Conservation (phyloP, 2,888 invertebrate species). For the Trichopria drosophilae region DNA sequence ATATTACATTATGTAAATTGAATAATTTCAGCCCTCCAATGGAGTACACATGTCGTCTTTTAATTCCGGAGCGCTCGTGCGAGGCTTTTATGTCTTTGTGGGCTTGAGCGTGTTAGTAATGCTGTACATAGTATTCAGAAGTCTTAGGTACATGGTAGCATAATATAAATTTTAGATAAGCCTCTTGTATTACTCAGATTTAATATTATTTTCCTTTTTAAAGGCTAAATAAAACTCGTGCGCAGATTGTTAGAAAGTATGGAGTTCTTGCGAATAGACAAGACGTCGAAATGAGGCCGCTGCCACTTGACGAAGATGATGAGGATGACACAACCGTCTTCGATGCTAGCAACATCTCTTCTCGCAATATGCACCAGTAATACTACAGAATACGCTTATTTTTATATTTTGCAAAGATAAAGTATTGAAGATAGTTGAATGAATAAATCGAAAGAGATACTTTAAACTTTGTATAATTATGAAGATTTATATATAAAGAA, state of each 20-base stretch:
- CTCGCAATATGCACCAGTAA: conserved; percentile 39
- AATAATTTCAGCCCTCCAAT: conserved; percentile 27
- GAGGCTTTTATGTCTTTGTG: conserved; percentile 55
- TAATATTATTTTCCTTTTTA: neutral
- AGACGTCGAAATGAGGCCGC: conserved; percentile 59
- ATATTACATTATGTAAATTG: too few species aligned
- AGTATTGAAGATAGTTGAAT: conserved; percentile 6
- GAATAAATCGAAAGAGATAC: conserved; percentile 14
- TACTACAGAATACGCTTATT: conserved; percentile 32
- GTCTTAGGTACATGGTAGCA: conserved; percentile 42
- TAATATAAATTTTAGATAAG: conserved; percentile 7
- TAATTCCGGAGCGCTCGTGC: conserved; percentile 51
- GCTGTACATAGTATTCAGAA: conserved; percentile 52
- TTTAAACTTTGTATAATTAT: conserved; percentile 13
- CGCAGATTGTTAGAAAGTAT: conserved; percentile 57
- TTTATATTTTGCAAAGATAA: conserved; percentile 18
- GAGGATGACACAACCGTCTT: conserved; percentile 59
- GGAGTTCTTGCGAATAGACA: conserved; percentile 57
- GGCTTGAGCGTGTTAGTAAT: conserved; percentile 54
- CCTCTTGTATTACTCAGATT: conserved; percentile 1
- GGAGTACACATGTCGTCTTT: conserved; percentile 38
- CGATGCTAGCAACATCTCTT: conserved; percentile 49
- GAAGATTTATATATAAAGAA: conserved; percentile 8
- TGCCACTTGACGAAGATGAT: conserved; percentile 58
- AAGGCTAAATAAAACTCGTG: conserved; percentile 53